Evolutionary conservation across 2,797 vertebrate genomes (phyloP).

Genomic region (Phoeniculus purpureus): DNA sequence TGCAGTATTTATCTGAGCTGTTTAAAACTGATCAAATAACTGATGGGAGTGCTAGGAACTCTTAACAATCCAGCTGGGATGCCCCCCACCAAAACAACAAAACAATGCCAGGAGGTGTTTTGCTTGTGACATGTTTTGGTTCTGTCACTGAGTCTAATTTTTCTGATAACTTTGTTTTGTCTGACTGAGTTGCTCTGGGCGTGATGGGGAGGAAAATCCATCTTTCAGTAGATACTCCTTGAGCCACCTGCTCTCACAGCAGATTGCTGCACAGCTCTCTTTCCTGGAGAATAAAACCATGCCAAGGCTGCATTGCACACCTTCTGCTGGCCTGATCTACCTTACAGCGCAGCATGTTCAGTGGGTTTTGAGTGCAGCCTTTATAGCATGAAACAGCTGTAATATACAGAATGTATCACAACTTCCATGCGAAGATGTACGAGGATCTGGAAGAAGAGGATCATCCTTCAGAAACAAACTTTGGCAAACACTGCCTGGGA

Average conservation of each 20-base stretch:
- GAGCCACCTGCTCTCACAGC: conserved; percentile 44
- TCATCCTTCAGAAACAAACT: neutral
- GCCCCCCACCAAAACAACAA: neutral
- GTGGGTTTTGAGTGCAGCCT: neutral
- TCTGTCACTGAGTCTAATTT: conserved; percentile 13
- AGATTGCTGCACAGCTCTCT: neutral
- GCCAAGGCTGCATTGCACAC: neutral
- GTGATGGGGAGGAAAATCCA: conserved; percentile 19
- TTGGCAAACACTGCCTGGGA: neutral
- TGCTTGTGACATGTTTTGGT: neutral
- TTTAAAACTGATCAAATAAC: neutral
- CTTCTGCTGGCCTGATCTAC: neutral
- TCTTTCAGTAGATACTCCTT: conserved; percentile 32
- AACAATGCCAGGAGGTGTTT: neutral
- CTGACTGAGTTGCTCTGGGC: neutral
- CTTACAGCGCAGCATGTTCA: neutral
- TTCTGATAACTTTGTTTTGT: conserved; percentile 36
- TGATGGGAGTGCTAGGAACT: neutral
- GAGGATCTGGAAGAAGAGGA: neutral
- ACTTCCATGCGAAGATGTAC: neutral
- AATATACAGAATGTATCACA: neutral
- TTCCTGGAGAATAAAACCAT: neutral
- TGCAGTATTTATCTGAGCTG: neutral
- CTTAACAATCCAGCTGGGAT: neutral
- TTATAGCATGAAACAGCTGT: neutral